These are phyloP conservation scores for Aradophagus sp. DNA, from an alignment of 1,140 invertebrate genomes.

Conservation along the genomic window DNA sequence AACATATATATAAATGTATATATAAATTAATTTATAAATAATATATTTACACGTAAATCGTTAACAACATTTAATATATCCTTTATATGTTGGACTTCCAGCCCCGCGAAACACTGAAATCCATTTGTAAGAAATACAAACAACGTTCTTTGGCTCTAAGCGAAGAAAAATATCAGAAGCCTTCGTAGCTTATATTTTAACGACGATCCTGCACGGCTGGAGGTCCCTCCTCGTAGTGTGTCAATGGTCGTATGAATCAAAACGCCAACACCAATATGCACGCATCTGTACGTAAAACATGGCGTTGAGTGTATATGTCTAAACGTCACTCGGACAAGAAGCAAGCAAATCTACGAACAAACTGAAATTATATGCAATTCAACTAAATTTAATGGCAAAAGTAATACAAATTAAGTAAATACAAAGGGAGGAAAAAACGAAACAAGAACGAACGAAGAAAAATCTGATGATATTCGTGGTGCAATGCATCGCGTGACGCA, in stretches of 20 bases:
- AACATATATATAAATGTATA: constrained; percentile 33
- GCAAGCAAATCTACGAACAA: no score
- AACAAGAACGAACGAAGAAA: no score
- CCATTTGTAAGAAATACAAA: constrained; percentile 10
- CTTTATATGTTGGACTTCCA: constrained; percentile 56
- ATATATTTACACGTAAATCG: constrained; percentile 65
- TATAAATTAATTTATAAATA: constrained; percentile 67
- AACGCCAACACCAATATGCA: constrained; percentile 30
- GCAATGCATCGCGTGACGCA: constrained; percentile 22
- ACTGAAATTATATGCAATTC: no score
- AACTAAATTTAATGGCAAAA: no score
- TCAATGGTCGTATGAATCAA: constrained; percentile 44
- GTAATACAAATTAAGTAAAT: no score
- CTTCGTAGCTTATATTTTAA: constrained; percentile 46
- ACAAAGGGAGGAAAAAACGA: no score
- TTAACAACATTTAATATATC: constrained; percentile 60
- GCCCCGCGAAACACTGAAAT: constrained; percentile 25
- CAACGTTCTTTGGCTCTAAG: constrained; percentile 16
- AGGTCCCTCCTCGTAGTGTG: constrained; percentile 43
- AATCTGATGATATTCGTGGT: no score
- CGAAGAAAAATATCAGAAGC: constrained; percentile 37
- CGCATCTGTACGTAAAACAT: constrained; percentile 9
- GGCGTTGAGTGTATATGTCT: constrained; percentile 29
- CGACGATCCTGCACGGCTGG: constrained; percentile 41
- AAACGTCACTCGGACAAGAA: no score